Evolutionary conservation across 2,113 vertebrate genomes (phyloP), one percentile per base, ranked within the genome.

Genomic region (Aleadryas rufinucha): DNA sequence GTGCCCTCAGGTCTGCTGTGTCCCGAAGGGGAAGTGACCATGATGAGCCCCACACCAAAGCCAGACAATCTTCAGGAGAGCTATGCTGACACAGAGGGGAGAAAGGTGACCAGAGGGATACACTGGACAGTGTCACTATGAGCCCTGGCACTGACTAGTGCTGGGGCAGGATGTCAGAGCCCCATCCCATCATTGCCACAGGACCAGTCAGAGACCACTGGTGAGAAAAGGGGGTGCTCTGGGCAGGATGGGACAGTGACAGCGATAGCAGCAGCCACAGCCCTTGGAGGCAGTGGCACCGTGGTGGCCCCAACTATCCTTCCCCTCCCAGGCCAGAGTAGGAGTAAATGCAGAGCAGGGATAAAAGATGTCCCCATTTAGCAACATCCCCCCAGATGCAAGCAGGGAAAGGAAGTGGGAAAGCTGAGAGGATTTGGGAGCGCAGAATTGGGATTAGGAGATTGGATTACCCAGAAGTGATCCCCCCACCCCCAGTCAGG

Each of bases 31-130:
- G 27, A 59, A 39, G 53, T 60, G 65, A n/a, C 28, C 3, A 0
- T 0, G 1, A 17, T 8, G 18, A 28, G 37, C 7, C 21, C 27
- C 0, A 0, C 11, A 1, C 19, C 33, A 49, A n/a, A 84, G 41
- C 12, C 9, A 26, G 22, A 2, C 5, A 4, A 14, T 30, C 7
- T 33, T 21, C 3, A 9, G 56, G 39, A 61, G 20, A 72, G 21
- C 24, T 50, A 6, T 60, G n/a, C 10, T 41, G 76, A 35, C 37
- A 37, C 0, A 4, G 21, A 2, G 22, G 10, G 17, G 31, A 44
- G 24, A 72, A 39, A 10, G 11, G 39, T 13, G 26, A 37, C 21
- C 21, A 31, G 30, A 47, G 21, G 27, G 44, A 76, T 13, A 14
- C 21, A 16, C 16, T 9, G 33, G n/a, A 24, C 24, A 45, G 44